Evolutionary conservation across 2,797 vertebrate genomes (phyloP).

Genomic region (Coccyzus lansbergi): DNA sequence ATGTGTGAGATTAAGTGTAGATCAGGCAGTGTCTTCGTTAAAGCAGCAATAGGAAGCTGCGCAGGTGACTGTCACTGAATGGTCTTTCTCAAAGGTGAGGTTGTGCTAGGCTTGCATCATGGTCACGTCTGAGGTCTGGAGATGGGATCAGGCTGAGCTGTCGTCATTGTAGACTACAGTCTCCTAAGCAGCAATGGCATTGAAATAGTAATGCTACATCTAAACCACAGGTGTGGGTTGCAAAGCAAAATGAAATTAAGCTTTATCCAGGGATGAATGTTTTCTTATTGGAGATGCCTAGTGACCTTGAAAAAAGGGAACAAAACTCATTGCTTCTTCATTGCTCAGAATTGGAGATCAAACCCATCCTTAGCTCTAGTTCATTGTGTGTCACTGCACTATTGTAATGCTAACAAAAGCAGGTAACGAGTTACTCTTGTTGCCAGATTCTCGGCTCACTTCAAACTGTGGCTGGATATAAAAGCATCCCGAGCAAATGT

Average conservation of each 20-base stretch:
- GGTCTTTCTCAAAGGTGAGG: not conserved
- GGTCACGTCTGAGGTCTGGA: accelerated
- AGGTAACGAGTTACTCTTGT: not conserved
- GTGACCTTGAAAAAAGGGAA: not conserved
- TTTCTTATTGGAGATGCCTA: not conserved
- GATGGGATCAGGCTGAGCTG: not conserved
- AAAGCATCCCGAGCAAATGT: not conserved
- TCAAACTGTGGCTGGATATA: not conserved
- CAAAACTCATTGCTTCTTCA: not conserved
- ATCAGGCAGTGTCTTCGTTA: not conserved
- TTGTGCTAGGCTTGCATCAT: not conserved
- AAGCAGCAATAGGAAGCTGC: not conserved
- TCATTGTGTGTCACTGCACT: not conserved
- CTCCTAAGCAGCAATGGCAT: not conserved
- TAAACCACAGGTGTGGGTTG: too few relatives aligned
- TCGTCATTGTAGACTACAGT: not conserved
- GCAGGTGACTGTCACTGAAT: not conserved
- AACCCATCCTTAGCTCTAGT: not conserved
- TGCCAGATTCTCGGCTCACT: not conserved
- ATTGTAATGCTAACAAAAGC: not conserved
- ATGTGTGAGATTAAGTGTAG: not conserved
- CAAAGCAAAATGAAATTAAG: not conserved
- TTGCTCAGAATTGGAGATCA: not conserved
- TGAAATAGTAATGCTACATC: too few relatives aligned
- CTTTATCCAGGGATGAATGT: not conserved